Percentiles rank a stretch among this genome's conserved stretches.
Evolutionary conservation across 2,888 invertebrate genomes (phyloP).

Genomic region (Monopis laevigella): DNA sequence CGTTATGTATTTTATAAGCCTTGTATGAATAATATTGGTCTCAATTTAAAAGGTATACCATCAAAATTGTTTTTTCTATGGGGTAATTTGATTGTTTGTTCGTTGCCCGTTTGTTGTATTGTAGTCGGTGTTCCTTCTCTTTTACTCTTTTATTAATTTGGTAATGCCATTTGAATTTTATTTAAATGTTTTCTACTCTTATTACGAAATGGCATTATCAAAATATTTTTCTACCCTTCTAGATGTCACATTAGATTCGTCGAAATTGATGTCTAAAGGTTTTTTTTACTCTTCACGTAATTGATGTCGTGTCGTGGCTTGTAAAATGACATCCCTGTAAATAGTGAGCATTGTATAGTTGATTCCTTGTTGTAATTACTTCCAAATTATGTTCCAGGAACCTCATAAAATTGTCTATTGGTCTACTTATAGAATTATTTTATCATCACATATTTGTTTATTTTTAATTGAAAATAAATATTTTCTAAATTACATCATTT

Average conservation of each 20-base stretch:
- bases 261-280: too few relatives aligned
- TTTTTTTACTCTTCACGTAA: conserved; percentile 8
- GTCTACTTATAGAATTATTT: too few relatives aligned
- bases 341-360: conserved; percentile 1
- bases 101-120: conserved; percentile 20
- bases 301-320: conserved; percentile 34
- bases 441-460: too few relatives aligned
- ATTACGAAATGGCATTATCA: background rate
- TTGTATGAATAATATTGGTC: too few relatives aligned
- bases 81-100: conserved; percentile 21
- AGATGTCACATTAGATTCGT: background rate
- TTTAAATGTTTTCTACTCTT: background rate
- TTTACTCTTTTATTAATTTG: conserved; percentile 37
- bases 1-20: too few relatives aligned
- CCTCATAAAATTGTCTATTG: too few relatives aligned
- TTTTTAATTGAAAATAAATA: too few relatives aligned
- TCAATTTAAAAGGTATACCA: conserved; percentile 5
- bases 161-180: background rate
- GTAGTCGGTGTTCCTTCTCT: conserved; percentile 67
- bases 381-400: too few relatives aligned
- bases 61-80: conserved; percentile 17
- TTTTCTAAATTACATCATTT: too few relatives aligned
- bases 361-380: background rate
- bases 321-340: conserved; percentile 9
- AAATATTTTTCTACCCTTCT: background rate